phyloP scores from a whole-genome alignment of 2,888 invertebrate genomes.

The Epinotia ramella region DNA sequence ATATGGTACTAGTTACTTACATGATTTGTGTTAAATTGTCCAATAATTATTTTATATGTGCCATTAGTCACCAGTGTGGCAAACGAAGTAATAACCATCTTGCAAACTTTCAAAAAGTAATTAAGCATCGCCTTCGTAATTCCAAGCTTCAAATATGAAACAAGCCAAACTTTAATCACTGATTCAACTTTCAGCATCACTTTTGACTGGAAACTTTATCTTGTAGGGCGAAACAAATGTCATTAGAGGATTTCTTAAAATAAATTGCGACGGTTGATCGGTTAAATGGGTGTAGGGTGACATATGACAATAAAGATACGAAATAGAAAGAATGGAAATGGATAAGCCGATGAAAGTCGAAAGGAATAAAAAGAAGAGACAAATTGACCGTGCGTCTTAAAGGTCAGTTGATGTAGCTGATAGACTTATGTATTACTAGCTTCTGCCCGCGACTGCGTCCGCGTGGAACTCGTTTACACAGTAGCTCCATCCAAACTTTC shows the following conservation, averaged over 20 bases:
- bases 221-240: neutral
- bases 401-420: neutral
- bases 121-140: neutral
- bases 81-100: neutral
- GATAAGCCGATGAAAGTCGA: neutral
- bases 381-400: neutral
- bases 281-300: neutral
- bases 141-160: neutral
- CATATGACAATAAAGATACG: slow-evolving; percentile 1
- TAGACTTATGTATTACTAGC: neutral
- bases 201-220: neutral
- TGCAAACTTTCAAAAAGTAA: neutral
- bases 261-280: neutral
- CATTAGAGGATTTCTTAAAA: neutral
- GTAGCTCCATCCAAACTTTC: no score
- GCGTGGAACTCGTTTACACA: no score
- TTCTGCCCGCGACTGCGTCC: no score
- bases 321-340: neutral
- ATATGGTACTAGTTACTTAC: no score
- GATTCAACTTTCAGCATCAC: neutral
- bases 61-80: neutral
- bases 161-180: neutral
- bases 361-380: neutral
- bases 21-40: no score
- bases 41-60: neutral